A percentile compares a stretch with the other conserved stretches of the same genome.
Conservation (phyloP, 2,113 vertebrate genomes). For the Hippocampus abdominalis region DNA sequence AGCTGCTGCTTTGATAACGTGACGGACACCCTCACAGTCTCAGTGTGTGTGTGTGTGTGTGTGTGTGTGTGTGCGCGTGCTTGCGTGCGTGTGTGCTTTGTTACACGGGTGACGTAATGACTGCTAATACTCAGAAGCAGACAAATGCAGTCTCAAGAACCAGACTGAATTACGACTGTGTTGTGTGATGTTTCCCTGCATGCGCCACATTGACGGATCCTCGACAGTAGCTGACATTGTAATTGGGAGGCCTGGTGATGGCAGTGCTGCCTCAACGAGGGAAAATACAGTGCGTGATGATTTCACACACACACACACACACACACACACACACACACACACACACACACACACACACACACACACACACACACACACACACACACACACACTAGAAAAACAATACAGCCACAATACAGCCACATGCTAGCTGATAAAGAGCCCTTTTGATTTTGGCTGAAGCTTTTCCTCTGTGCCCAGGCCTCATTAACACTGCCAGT, state of each 20-base stretch:
- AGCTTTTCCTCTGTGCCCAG: slow-evolving; percentile 56
- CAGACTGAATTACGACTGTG: background rate
- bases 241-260: background rate
- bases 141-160: slow-evolving; percentile 28
- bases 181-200: no score
- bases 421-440: slow-evolving; percentile 57
- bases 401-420: slow-evolving; percentile 6
- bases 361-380: no score
- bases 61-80: slow-evolving; percentile 12
- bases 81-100: slow-evolving; percentile 16
- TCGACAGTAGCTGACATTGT: background rate
- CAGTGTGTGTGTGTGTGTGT: slow-evolving; percentile 16
- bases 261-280: background rate
- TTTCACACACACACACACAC: no score
- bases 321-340: no score
- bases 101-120: slow-evolving; percentile 34
- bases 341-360: no score
- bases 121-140: slow-evolving; percentile 49
- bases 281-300: background rate
- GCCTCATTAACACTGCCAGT: slow-evolving; percentile 69
- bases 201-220: background rate
- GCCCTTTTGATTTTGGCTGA: slow-evolving; percentile 62
- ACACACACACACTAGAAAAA: slow-evolving; percentile 15
- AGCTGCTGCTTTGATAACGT: slow-evolving; percentile 56
- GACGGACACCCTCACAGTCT: slow-evolving; percentile 43